Conservation (phyloP, 1,140 invertebrate species). For the Ylistrum balloti region DNA sequence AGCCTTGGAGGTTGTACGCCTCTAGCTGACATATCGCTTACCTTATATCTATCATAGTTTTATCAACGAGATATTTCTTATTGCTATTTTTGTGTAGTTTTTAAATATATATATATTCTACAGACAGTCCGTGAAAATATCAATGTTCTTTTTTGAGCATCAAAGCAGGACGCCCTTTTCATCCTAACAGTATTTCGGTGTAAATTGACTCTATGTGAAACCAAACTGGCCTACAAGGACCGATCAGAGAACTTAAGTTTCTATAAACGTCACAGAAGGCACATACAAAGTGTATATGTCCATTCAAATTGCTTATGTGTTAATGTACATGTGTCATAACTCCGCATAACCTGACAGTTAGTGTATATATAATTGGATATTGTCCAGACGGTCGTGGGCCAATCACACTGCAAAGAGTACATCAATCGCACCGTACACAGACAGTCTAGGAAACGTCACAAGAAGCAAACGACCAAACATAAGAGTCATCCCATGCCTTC, state of each 20-base stretch:
- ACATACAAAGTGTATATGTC: not conserved
- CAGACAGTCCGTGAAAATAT: too few relatives aligned
- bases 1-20: too few relatives aligned
- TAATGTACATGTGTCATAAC: slow-evolving; percentile 3
- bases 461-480: not conserved
- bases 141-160: too few relatives aligned
- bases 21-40: too few relatives aligned
- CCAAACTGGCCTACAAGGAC: not conserved
- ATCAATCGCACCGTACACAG: not conserved
- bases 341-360: not conserved
- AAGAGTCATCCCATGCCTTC: too few relatives aligned
- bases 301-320: not conserved
- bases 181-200: too few relatives aligned
- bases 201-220: too few relatives aligned
- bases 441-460: not conserved
- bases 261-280: not conserved
- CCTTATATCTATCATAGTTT: too few relatives aligned
- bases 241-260: not conserved
- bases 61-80: too few relatives aligned
- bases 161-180: too few relatives aligned
- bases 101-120: too few relatives aligned
- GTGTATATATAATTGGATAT: not conserved
- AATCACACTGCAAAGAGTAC: not conserved
- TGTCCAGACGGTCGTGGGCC: not conserved
- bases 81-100: too few relatives aligned